These are phyloP conservation scores for Cephalopachus bancanus DNA, from an alignment of 2,797 vertebrate genomes.

Conservation along the genomic window DNA sequence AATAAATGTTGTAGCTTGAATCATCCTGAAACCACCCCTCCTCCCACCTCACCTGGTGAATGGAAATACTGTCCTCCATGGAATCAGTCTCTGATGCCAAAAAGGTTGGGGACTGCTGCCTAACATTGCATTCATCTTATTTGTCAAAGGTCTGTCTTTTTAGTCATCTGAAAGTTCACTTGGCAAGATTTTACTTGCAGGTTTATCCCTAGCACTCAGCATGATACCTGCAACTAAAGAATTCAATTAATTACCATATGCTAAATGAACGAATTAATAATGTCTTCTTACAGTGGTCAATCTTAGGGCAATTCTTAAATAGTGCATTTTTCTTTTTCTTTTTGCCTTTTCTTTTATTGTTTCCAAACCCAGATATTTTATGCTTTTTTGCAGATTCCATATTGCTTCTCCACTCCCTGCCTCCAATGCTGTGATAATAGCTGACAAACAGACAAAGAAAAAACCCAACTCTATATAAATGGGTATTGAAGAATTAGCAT, in stretches of 20 bases:
- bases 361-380: slow-evolving; percentile 10
- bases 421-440: not conserved
- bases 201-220: not conserved
- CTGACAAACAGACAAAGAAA: not conserved
- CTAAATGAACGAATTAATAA: not conserved
- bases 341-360: not conserved
- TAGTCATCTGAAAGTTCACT: not conserved
- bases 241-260: not conserved
- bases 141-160: not conserved
- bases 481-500: not conserved
- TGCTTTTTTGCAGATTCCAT: not conserved
- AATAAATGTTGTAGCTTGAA: no score
- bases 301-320: not conserved
- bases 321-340: not conserved
- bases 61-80: no score
- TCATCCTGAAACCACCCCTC: no score
- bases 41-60: no score
- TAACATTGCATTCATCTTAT: not conserved
- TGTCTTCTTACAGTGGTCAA: not conserved
- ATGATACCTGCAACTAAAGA: not conserved
- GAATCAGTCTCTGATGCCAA: no score
- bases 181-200: not conserved
- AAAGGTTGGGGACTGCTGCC: no score
- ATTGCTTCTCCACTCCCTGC: not conserved
- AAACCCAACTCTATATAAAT: not conserved